Conservation (phyloP, 1,140 invertebrate genomes). For the Pseudachorutes palmiensis region DNA sequence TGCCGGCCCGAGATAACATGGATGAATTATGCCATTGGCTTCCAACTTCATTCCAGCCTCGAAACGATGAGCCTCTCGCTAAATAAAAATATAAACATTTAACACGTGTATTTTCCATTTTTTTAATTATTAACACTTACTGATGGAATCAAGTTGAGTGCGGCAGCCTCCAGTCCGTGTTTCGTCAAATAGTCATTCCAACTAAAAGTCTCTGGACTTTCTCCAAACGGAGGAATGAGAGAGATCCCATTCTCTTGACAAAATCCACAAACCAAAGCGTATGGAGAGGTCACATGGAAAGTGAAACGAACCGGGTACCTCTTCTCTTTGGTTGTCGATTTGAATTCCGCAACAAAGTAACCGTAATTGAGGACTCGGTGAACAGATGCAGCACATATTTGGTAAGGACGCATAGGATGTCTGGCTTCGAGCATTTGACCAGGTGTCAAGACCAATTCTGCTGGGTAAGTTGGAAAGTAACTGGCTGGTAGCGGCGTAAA, state of each 20-base stretch:
- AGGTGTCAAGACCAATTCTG: background rate
- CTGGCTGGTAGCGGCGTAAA: slow-evolving; percentile 47
- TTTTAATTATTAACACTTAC: too few species aligned
- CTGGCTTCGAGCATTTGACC: slow-evolving; percentile 61
- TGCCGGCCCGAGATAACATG: slow-evolving; percentile 16
- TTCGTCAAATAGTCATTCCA: slow-evolving; percentile 70
- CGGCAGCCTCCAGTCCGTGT: slow-evolving; percentile 56
- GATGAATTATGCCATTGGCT: slow-evolving; percentile 14
- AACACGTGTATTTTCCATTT: too few species aligned
- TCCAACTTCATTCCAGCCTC: slow-evolving; percentile 27
- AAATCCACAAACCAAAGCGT: slow-evolving; percentile 89
- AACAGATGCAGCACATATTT: slow-evolving; percentile 88
- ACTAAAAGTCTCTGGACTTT: slow-evolving; percentile 58
- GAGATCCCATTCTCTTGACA: slow-evolving; percentile 74
- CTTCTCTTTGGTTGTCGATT: background rate
- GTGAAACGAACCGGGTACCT: background rate
- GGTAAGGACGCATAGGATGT: slow-evolving; percentile 85
- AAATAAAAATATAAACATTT: background rate
- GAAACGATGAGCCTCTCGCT: slow-evolving; percentile 16
- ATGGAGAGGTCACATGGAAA: slow-evolving; percentile 83
- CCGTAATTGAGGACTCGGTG: slow-evolving; percentile 81
- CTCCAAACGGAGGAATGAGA: slow-evolving; percentile 75
- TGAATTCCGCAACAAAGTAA: slow-evolving; percentile 74
- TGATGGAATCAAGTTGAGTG: slow-evolving; percentile 53
- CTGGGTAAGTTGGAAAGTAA: slow-evolving; percentile 12